These are phyloP conservation scores for Laothoe populi DNA, from an alignment of 2,888 invertebrate genomes.

Conservation along the genomic window DNA sequence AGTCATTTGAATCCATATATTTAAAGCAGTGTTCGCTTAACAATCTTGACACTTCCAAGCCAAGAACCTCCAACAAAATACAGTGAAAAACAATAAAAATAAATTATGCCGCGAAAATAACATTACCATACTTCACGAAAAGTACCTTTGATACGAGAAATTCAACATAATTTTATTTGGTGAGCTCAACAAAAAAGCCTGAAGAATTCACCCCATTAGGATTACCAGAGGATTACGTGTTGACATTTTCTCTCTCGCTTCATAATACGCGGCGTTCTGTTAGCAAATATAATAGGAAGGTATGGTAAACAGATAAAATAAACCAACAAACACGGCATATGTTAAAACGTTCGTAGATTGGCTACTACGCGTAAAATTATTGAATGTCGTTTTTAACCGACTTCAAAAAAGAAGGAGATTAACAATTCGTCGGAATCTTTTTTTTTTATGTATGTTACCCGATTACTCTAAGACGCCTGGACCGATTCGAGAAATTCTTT, in stretches of 20 bases:
- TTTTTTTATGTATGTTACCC: background rate
- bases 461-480: no score
- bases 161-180: slow-evolving; percentile 11
- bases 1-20: background rate
- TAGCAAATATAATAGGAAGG: slow-evolving; percentile 21
- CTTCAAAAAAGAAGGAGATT: no score
- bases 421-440: background rate
- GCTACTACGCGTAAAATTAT: background rate
- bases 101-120: background rate
- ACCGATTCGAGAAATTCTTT: no score
- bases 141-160: background rate
- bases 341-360: background rate
- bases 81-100: background rate
- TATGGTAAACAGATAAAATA: slow-evolving; percentile 24
- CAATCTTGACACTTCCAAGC: background rate
- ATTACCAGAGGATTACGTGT: slow-evolving; percentile 32
- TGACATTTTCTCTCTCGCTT: slow-evolving; percentile 28
- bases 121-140: background rate
- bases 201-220: slow-evolving; percentile 35
- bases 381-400: slow-evolving; percentile 10
- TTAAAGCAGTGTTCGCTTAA: background rate
- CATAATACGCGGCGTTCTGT: slow-evolving; percentile 26
- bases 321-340: background rate
- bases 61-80: background rate
- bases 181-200: slow-evolving; percentile 23